Evolutionary conservation across 2,797 vertebrate genomes (phyloP).

Genomic region (Kryptopterus vitreolus): DNA sequence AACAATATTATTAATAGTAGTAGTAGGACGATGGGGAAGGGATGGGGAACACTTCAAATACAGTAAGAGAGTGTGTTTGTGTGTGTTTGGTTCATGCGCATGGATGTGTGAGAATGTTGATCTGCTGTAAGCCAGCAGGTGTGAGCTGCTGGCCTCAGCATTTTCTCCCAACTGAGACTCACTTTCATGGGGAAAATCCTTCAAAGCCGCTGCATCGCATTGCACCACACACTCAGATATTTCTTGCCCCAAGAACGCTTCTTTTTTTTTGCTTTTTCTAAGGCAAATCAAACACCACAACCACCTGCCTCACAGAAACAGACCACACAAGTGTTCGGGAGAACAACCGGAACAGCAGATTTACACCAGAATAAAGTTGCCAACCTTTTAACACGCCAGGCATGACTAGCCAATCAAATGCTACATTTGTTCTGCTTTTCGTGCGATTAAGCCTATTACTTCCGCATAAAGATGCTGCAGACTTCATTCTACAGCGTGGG

Average conservation of each 20-base stretch:
- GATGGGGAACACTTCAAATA: neutral
- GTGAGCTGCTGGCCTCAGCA: constrained; percentile 56
- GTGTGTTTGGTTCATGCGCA: neutral
- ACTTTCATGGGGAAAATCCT: constrained; percentile 54
- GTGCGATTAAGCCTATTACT: constrained; percentile 28
- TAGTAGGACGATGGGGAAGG: too few relatives aligned
- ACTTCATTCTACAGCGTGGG: constrained; percentile 13
- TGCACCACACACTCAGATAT: constrained; percentile 42
- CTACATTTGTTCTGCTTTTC: constrained; percentile 48
- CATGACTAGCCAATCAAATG: constrained; percentile 45
- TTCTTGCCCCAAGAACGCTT: constrained; percentile 14
- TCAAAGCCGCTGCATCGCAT: constrained; percentile 49
- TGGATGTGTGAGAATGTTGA: constrained; percentile 50
- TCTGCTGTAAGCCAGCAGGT: constrained; percentile 56
- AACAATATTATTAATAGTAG: too few relatives aligned
- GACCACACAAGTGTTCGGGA: constrained; percentile 49
- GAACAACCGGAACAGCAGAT: constrained; percentile 49
- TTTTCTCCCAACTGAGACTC: constrained; percentile 48
- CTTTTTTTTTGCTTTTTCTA: constrained; percentile 37
- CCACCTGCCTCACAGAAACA: constrained; percentile 38
- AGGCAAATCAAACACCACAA: constrained; percentile 42
- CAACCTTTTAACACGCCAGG: constrained; percentile 49
- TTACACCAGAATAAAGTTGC: constrained; percentile 49
- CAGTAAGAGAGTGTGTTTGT: neutral
- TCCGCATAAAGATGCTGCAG: constrained; percentile 20